These are phyloP conservation scores for Steatocranus sp. DNA, from an alignment of 2,797 vertebrate species.

Conservation along the genomic window DNA sequence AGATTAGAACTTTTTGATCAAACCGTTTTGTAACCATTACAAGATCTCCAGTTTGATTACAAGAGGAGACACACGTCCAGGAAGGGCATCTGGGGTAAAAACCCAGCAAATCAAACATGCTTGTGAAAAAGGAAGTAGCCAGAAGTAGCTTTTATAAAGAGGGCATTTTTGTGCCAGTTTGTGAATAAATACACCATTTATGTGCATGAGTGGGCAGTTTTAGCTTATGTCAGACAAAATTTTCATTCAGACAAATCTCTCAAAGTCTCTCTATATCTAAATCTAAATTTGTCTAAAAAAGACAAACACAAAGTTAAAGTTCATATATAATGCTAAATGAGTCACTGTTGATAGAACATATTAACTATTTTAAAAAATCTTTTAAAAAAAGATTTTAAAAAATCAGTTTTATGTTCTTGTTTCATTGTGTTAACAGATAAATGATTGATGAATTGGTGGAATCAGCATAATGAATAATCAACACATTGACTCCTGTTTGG, in stretches of 20 bases:
- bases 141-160: background rate
- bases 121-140: background rate
- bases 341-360: background rate
- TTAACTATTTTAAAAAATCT: accelerated
- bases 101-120: background rate
- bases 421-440: background rate
- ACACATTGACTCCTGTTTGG: background rate
- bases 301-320: background rate
- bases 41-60: background rate
- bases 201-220: background rate
- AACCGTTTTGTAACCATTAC: background rate
- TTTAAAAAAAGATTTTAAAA: accelerated
- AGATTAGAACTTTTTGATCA: background rate
- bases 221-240: background rate
- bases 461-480: background rate
- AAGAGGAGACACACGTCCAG: background rate
- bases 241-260: background rate
- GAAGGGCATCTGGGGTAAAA: background rate
- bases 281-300: too few relatives aligned
- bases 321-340: background rate
- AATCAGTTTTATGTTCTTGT: background rate
- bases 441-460: background rate
- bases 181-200: background rate
- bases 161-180: too few relatives aligned
- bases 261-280: background rate